Conservation (phyloP, 2,113 vertebrate genomes). For the Poeciliopsis occidentalis region DNA sequence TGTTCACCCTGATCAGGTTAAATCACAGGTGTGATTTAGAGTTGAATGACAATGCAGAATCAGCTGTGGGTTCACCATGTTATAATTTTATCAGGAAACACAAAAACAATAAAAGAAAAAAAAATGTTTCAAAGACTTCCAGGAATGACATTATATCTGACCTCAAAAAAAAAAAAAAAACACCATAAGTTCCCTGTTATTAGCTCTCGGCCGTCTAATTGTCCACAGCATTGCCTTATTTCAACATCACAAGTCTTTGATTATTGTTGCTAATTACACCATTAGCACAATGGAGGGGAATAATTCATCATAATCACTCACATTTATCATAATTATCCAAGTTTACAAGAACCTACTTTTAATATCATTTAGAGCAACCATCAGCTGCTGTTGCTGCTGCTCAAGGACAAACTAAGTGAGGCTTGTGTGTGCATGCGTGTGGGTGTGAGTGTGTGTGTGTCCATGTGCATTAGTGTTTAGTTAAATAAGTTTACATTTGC, state of each 20-base stretch:
- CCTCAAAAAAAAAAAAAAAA: constrained; percentile 46
- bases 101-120: background rate
- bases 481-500: no score
- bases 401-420: constrained; percentile 52
- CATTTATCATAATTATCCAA: constrained; percentile 74
- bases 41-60: no score
- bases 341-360: constrained; percentile 72
- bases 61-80: background rate
- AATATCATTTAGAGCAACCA: constrained; percentile 54
- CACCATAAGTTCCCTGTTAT: constrained; percentile 59
- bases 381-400: constrained; percentile 25
- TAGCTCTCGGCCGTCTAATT: constrained; percentile 60
- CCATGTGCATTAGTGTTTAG: no score
- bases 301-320: constrained; percentile 68
- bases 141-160: constrained; percentile 19
- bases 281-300: constrained; percentile 67
- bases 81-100: background rate
- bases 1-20: no score
- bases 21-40: background rate
- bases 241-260: constrained; percentile 71
- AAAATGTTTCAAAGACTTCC: constrained; percentile 24
- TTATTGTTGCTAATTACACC: constrained; percentile 74
- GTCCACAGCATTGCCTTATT: constrained; percentile 63
- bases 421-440: constrained; percentile 13
- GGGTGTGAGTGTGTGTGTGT: background rate